Conservation (phyloP, 2,113 vertebrate species). For the Struthio camelus region DNA sequence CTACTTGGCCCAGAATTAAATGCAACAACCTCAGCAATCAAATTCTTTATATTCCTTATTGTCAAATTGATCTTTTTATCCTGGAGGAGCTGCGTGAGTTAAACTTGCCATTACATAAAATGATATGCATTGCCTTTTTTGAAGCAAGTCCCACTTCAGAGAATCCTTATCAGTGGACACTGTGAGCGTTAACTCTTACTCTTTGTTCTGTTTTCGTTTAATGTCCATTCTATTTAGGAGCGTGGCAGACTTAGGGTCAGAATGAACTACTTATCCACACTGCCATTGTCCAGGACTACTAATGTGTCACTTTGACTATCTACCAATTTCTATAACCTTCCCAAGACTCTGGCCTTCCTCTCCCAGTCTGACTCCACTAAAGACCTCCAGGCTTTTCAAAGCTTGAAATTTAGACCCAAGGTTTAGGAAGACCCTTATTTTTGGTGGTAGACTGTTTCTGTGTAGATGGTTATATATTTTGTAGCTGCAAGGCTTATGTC, state of each 20-base stretch:
- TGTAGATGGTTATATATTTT: neutral
- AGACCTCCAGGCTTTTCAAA: neutral
- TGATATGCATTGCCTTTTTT: neutral
- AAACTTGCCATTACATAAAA: neutral
- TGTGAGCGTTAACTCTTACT: neutral
- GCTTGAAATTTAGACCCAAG: neutral
- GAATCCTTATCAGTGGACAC: fast-evolving
- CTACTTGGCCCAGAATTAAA: neutral
- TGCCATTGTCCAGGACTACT: neutral
- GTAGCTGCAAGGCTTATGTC: neutral
- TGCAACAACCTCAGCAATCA: neutral
- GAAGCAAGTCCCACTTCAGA: neutral
- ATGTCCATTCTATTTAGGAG: neutral
- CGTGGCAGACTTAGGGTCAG: neutral
- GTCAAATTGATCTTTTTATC: neutral
- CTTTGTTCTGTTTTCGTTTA: neutral
- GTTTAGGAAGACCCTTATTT: neutral
- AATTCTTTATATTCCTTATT: neutral
- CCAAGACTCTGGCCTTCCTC: neutral
- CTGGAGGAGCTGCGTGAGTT: neutral
- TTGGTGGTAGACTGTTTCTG: neutral
- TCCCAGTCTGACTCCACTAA: neutral
- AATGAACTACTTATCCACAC: fast-evolving
- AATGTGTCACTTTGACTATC: neutral
- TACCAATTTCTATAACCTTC: neutral